These are phyloP conservation scores for Drosophila pallidifrons DNA, from an alignment of 1,140 invertebrate genomes.

Conservation along the genomic window DNA sequence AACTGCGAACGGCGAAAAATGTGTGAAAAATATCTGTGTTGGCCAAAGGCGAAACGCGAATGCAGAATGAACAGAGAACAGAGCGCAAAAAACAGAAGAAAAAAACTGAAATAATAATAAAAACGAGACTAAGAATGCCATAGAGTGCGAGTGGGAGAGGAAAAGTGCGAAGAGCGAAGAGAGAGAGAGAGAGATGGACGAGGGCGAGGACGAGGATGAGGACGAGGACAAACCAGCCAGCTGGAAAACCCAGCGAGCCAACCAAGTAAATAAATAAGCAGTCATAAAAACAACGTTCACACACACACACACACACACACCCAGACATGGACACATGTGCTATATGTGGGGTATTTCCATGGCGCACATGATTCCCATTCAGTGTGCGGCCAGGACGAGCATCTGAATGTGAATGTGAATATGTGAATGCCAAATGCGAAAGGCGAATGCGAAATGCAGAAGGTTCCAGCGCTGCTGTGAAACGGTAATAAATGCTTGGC, in stretches of 20 bases:
- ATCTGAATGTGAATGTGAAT: conserved; percentile 9
- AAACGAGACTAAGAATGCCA: background rate
- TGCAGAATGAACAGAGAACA: conserved; percentile 21
- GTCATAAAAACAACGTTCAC: conserved; percentile 70
- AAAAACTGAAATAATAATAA: background rate
- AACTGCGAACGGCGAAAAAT: conserved; percentile 38
- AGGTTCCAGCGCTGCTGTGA: conserved; percentile 23
- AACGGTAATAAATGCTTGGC: conserved; percentile 54
- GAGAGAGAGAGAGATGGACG: background rate
- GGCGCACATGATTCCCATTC: conserved; percentile 72
- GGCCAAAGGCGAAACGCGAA: conserved; percentile 63
- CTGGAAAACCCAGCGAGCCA: conserved; percentile 75
- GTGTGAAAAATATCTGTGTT: conserved; percentile 75
- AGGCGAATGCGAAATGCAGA: conserved; percentile 24
- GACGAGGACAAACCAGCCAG: conserved; percentile 57
- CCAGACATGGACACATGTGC: conserved; percentile 31
- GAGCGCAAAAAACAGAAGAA: no score
- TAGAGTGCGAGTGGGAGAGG: background rate
- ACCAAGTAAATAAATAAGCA: conserved; percentile 80
- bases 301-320: conserved; percentile 30
- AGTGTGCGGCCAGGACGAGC: conserved; percentile 6
- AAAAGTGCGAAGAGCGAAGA: background rate
- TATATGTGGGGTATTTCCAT: conserved; percentile 41
- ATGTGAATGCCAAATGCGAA: conserved; percentile 4
- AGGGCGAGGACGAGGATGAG: conserved; percentile 17